Evolutionary conservation across 2,888 invertebrate species (phyloP).

Genomic region (Limulus polyphemus): DNA sequence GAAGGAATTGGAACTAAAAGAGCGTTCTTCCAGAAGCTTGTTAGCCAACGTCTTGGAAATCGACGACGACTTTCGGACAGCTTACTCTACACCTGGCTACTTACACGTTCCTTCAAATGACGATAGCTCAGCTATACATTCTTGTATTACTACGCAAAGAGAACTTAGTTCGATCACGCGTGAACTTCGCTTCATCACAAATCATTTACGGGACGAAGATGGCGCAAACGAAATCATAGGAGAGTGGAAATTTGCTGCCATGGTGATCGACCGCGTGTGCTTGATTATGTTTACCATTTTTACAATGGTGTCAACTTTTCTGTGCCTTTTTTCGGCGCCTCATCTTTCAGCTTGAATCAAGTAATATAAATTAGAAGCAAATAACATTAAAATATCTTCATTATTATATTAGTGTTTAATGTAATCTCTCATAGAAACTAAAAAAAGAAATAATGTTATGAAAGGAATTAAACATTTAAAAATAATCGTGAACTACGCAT

Average conservation of each 20-base stretch:
- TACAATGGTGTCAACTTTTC: constrained; percentile 82
- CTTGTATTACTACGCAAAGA: constrained; percentile 35
- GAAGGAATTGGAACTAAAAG: constrained; percentile 71
- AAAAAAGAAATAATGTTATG: too few species aligned
- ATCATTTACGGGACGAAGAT: constrained; percentile 88
- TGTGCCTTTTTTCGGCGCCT: constrained; percentile 79
- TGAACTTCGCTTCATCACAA: constrained; percentile 84
- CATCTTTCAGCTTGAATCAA: constrained; percentile 72
- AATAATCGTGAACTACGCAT: too few species aligned
- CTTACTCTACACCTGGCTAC: neutral
- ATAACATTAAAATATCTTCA: too few species aligned
- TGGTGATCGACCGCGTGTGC: constrained; percentile 96
- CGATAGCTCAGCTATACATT: constrained; percentile 9
- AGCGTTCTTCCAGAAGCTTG: constrained; percentile 81
- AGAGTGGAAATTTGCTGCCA: constrained; percentile 96
- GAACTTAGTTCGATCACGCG: constrained; percentile 89
- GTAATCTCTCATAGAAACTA: too few species aligned
- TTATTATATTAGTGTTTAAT: too few species aligned
- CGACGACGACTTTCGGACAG: constrained; percentile 71
- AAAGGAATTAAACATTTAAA: too few species aligned
- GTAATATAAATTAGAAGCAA: too few species aligned
- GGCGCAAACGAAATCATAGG: constrained; percentile 80
- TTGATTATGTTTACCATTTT: constrained; percentile 89
- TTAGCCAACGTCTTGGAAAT: constrained; percentile 93
- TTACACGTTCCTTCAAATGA: constrained; percentile 45